These are phyloP conservation scores for Myopa tessellatipennis DNA, from an alignment of 2,888 invertebrate genomes.

Conservation along the genomic window DNA sequence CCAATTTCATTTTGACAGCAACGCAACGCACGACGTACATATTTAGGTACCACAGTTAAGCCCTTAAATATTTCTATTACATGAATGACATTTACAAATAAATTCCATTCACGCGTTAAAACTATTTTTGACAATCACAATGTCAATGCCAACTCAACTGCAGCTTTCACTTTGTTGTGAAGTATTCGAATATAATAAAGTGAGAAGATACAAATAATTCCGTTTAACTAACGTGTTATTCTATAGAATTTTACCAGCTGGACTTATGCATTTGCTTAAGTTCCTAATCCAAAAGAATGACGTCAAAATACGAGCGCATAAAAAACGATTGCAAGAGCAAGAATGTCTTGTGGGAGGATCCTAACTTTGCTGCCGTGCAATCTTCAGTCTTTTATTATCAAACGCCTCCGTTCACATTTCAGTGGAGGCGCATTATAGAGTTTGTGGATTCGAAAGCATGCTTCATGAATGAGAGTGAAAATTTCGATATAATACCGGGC, in stretches of 20 bases:
- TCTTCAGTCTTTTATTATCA: conserved; percentile 93
- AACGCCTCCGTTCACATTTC: conserved; percentile 92
- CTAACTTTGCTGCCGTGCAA: conserved; percentile 90
- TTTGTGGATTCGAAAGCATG: conserved; percentile 72
- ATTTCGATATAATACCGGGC: conserved; percentile 86
- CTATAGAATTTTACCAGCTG: not conserved
- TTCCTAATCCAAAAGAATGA: conserved; percentile 55
- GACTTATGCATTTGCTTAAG: conserved; percentile 30
- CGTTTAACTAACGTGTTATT: not conserved
- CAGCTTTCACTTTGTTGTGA: conserved; percentile 46
- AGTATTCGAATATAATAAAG: conserved; percentile 30
- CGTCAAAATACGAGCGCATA: conserved; percentile 79
- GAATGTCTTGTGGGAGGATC: conserved; percentile 89
- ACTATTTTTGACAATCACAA: too few species aligned
- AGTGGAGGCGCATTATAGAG: conserved; percentile 87
- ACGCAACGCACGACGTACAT: too few species aligned
- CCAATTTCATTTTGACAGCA: too few species aligned
- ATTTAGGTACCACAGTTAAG: too few species aligned
- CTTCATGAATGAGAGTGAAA: conserved; percentile 70
- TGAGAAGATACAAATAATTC: conserved; percentile 29
- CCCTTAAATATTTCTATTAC: too few species aligned
- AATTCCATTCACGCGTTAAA: too few species aligned
- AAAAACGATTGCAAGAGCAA: conserved; percentile 83
- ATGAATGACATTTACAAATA: too few species aligned
- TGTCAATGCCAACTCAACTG: not conserved